phyloP scores from a whole-genome alignment of 2,888 invertebrate genomes.

The Ceramica pisi region DNA sequence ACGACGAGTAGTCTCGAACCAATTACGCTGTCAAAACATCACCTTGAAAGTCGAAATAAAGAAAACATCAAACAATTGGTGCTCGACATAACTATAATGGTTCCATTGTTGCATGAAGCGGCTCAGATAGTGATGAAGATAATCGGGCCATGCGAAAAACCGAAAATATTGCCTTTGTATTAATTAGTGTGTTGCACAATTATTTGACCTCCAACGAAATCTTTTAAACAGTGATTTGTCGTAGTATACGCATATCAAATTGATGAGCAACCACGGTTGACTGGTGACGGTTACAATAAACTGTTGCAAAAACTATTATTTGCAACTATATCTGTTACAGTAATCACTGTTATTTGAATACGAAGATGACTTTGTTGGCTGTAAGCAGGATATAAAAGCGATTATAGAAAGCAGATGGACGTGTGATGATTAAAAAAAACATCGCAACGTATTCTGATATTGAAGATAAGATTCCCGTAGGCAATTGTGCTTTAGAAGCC shows the following conservation, averaged over 20 bases:
- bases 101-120: conserved; percentile 83
- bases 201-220: conserved; percentile 67
- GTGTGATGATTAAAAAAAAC: conserved; percentile 44
- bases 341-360: conserved; percentile 46
- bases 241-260: conserved; percentile 73
- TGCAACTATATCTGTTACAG: conserved; percentile 48
- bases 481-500: conserved; percentile 20
- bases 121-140: conserved; percentile 79
- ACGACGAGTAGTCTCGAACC: conserved; percentile 77
- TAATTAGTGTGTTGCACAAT: conserved; percentile 75
- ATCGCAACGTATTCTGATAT: conserved; percentile 25
- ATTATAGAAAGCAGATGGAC: conserved; percentile 60
- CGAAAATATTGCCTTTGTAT: conserved; percentile 83
- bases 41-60: conserved; percentile 84
- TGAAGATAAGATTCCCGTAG: conserved; percentile 44
- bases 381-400: conserved; percentile 53
- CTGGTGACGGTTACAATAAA: conserved; percentile 71
- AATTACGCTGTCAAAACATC: conserved; percentile 88
- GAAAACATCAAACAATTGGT: conserved; percentile 81
- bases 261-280: conserved; percentile 69
- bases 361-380: conserved; percentile 28
- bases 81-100: conserved; percentile 81
- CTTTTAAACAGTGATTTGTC: conserved; percentile 70
- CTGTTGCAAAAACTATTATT: conserved; percentile 60
- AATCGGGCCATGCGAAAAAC: conserved; percentile 83